Percentiles rank a stretch among this genome's conserved stretches.
phyloP scores from a whole-genome alignment of 2,113 vertebrate genomes.

The Siphamia tubifer region DNA sequence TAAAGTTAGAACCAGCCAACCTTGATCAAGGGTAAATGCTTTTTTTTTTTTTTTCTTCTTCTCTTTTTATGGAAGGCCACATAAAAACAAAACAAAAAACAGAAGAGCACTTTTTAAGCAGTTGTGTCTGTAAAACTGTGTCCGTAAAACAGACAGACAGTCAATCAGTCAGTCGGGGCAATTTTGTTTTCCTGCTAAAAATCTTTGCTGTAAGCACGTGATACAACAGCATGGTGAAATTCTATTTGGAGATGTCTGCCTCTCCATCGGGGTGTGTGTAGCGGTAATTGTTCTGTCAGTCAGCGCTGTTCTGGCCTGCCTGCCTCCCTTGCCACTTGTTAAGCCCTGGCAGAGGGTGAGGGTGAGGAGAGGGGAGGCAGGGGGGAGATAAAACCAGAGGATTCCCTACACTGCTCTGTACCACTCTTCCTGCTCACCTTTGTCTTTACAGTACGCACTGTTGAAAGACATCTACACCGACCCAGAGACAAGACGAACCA shows the following conservation, averaged over 20 bases:
- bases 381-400: conserved; percentile 28
- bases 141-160: conserved; percentile 38
- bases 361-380: conserved; percentile 55
- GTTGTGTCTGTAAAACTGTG: conserved; percentile 46
- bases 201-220: conserved; percentile 74
- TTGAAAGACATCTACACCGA: too few relatives aligned
- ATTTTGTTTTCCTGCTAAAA: conserved; percentile 70
- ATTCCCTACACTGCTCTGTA: conserved; percentile 12
- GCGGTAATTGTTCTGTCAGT: conserved; percentile 89
- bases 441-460: neutral
- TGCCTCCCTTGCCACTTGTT: conserved; percentile 76
- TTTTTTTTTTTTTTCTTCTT: conserved; percentile 16
- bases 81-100: conserved; percentile 51
- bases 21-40: conserved; percentile 75
- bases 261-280: conserved; percentile 74
- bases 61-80: conserved; percentile 30
- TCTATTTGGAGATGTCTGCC: conserved; percentile 83
- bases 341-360: conserved; percentile 60
- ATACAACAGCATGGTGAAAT: conserved; percentile 81
- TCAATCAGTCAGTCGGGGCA: conserved; percentile 41
- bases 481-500: too few relatives aligned
- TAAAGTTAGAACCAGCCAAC: conserved; percentile 71
- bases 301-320: conserved; percentile 74
- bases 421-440: conserved; percentile 14
- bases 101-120: conserved; percentile 48